phyloP scores from a whole-genome alignment of 2,888 invertebrate genomes.

The Chalcosyrphus nemorum region DNA sequence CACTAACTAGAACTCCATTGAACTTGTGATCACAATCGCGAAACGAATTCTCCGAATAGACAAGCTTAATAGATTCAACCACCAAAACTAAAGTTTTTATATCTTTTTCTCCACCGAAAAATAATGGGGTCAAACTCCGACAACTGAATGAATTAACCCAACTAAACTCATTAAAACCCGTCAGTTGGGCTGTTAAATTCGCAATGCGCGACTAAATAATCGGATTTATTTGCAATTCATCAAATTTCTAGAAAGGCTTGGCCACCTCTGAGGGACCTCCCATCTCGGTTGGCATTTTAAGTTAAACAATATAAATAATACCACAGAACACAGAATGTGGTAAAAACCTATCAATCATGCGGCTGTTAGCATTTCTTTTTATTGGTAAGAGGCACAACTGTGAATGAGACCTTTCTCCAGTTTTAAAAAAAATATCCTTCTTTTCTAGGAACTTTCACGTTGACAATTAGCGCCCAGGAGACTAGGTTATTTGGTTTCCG shows the following conservation, averaged over 20 bases:
- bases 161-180: background rate
- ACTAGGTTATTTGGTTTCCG: background rate
- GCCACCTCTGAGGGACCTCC: background rate
- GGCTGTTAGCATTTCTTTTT: background rate
- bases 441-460: background rate
- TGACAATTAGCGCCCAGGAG: background rate
- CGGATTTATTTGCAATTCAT: background rate
- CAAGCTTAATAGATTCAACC: background rate
- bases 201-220: background rate
- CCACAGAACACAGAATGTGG: background rate
- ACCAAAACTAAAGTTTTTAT: background rate
- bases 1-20: too few relatives aligned
- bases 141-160: background rate
- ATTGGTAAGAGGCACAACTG: background rate
- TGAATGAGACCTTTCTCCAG: too few relatives aligned
- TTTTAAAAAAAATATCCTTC: background rate
- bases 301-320: background rate
- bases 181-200: background rate
- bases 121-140: background rate
- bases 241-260: background rate
- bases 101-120: background rate
- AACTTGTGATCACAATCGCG: background rate
- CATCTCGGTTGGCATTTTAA: too few relatives aligned
- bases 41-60: background rate
- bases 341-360: background rate